Evolutionary conservation across 2,797 vertebrate genomes (phyloP).

Genomic region (Nothura maculosa): DNA sequence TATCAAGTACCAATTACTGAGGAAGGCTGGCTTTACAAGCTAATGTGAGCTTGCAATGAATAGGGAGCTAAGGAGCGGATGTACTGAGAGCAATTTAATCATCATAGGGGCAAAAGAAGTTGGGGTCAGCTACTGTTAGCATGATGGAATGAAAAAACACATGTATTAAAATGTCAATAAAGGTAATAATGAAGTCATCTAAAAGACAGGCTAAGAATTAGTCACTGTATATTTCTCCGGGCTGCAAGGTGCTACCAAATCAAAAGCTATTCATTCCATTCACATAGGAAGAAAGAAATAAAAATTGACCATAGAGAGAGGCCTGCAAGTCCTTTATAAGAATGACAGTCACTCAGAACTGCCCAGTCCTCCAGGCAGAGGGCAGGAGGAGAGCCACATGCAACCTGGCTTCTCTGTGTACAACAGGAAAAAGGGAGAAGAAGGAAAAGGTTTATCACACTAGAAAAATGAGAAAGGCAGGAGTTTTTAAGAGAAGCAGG

Average conservation of each 20-base stretch:
- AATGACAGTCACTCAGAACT: neutral
- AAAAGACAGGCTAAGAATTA: neutral
- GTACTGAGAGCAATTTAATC: neutral
- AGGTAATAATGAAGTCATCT: neutral
- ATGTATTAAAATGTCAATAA: neutral
- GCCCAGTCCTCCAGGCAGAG: neutral
- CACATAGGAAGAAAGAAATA: neutral
- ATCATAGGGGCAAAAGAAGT: neutral
- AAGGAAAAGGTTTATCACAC: neutral
- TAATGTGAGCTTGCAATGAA: neutral
- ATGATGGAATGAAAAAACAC: neutral
- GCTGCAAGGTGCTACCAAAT: neutral
- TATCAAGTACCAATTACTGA: neutral
- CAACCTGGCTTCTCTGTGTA: accelerated
- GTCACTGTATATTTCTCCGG: neutral
- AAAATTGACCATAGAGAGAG: accelerated
- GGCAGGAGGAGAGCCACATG: neutral
- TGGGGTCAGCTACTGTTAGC: neutral
- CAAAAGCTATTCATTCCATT: neutral
- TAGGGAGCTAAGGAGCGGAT: neutral
- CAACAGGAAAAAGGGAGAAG: neutral
- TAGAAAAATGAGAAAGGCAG: neutral
- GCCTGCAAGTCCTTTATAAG: neutral
- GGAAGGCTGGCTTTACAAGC: neutral
- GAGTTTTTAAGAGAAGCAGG: neutral